Evolutionary conservation across 2,113 vertebrate genomes (phyloP).

Genomic region (Trogon melanurus): DNA sequence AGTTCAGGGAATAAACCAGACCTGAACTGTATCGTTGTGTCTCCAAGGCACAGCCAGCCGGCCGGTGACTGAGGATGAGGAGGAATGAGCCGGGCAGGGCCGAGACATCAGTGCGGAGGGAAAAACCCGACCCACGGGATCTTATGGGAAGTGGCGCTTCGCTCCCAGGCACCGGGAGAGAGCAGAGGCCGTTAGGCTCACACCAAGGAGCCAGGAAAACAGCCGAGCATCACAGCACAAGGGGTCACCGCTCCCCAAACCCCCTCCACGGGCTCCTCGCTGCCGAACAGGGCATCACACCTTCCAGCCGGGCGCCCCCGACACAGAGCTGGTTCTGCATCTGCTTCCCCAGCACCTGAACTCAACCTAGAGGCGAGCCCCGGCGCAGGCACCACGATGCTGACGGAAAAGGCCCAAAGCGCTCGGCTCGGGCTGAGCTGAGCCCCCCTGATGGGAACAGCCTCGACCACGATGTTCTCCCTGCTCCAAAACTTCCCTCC

Average conservation of each 20-base stretch:
- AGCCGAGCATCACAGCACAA: background rate
- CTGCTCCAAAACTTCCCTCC: background rate
- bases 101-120: background rate
- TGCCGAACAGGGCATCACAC: background rate
- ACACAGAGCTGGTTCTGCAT: too few relatives aligned
- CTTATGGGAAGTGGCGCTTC: background rate
- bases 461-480: background rate
- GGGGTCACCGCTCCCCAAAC: background rate
- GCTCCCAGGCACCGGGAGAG: too few relatives aligned
- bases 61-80: background rate
- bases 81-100: rapidly evolving
- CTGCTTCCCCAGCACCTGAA: background rate
- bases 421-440: background rate
- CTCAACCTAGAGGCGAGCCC: background rate
- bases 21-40: rapidly evolving
- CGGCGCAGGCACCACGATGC: background rate
- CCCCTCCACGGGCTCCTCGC: background rate
- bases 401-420: too few relatives aligned
- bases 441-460: background rate
- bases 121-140: too few relatives aligned
- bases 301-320: background rate
- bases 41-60: background rate
- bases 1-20: background rate
- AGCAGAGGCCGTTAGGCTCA: too few relatives aligned
- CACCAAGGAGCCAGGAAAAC: background rate